Base-by-base conservation (phyloP, 2,797 vertebrate genomes). In the Microchirus variegatus region DNA sequence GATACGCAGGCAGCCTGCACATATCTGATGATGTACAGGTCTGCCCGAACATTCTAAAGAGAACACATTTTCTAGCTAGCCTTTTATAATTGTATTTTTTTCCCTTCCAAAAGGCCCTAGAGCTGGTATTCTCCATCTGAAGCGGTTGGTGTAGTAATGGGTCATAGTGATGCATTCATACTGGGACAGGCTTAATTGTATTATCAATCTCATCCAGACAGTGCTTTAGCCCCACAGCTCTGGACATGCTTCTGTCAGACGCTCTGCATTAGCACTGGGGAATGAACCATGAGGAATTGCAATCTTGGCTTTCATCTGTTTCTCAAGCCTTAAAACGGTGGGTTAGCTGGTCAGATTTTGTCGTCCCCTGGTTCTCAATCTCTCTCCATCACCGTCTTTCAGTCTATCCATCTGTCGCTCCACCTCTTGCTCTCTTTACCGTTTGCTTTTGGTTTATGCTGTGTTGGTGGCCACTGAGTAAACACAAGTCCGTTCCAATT, bases 141-240 rank as follows among this genome's bases (percentile, higher is more conserved):
- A 92, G 89, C 79, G 81, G 75, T 78, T 86, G 82, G 79, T 84
- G 83, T 87, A 62, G 87, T 89, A 90, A 91, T 89, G 90, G 92
- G 89, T 93, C 89, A 93, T 85, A 86, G 87, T 85, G 87, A 92
- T 90, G 89, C 90, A 91, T 92, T 92, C 83, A 89, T 88, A 91
- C 85, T 89, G 73, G 84, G 84, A 92, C 85, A 84, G 75, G 84
- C 87, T 91, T 91, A 92, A 93, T 93, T 91, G 89, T 90, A 89
- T 90, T 91, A 93, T 92, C 91, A 90, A 92, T 93, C 90, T 92
- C 87, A 88, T 89, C 89, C 83, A 89, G 88, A 89, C 88, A 90
- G 76, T 81, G 77, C 74, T 81, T 87, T 62, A 81, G 90, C 86
- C 85, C 83, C 85, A 89, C 84, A 91, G 85, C 83, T 84, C 80